Base-by-base conservation (phyloP, 1,140 invertebrate genomes). In the Schmidtea mediterranea region DNA sequence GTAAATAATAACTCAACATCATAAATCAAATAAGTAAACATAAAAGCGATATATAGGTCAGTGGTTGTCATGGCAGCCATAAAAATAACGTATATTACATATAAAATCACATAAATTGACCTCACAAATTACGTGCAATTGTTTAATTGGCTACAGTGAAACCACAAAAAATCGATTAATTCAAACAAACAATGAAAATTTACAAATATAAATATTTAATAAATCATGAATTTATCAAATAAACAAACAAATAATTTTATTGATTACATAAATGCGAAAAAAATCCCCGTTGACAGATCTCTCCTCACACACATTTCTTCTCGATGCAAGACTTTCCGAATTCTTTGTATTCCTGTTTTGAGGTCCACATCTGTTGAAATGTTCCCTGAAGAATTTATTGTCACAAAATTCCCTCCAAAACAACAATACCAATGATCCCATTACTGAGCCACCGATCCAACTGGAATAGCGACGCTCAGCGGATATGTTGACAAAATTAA, bases 281-380 rank as follows among this genome's bases (percentile, higher is more conserved):
- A 21, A 40, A 40, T 16, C n/a, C 3, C 5, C 3, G 5, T 40
- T 16, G 8, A 6, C 5, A 40, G 39, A 10, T 37, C 39, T 3
- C 39, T 5, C 8, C 8, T 45, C 18, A 46, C 21, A 18, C n/a
- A 26, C 82, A 87, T 65, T 86, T 87, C 55, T 83, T 71, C 57
- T 90, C 86, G 24, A 92, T 77, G 62, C 84, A 82, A 18, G 74
- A 71, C 58, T 86, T 86, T 1, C 86, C 86, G 1, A 76, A 77
- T 60, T 92, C 86, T 56, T 90, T 83, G 66, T 90, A 92, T 62
- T 92, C 86, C 61, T 87, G 82, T 55, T 82, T 83, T 0, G 81
- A 86, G 51, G 92, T 79, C 86, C 86, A 92, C 80, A 90, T 86
- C 66, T 90, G 84, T 61, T 90, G 86, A 69, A 92, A 92, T 8